Evolutionary conservation across 2,888 invertebrate genomes (phyloP).

Genomic region (Cephus spinipes): DNA sequence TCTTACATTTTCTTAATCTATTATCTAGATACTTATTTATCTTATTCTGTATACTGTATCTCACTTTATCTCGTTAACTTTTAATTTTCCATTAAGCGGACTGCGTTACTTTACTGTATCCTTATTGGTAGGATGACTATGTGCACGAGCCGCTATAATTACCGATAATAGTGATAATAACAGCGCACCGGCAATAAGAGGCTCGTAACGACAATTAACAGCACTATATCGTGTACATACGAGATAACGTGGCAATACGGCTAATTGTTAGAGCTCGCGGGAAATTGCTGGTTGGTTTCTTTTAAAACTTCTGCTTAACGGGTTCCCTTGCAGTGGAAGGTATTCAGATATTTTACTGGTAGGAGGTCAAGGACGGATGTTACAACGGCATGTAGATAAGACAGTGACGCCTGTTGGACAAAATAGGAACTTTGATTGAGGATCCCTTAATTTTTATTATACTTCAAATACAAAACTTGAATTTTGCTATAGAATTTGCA

Average conservation of each 20-base stretch:
- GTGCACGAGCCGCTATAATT: constrained; percentile 41
- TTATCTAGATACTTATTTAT: background rate
- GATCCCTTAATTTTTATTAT: background rate
- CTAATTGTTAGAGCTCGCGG: constrained; percentile 26
- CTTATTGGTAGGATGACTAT: background rate
- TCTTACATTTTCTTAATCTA: background rate
- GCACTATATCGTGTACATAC: constrained; percentile 20
- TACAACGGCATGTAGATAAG: background rate
- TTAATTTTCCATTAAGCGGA: background rate
- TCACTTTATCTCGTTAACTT: background rate
- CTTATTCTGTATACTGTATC: background rate
- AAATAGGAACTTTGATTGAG: background rate
- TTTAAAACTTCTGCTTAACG: background rate
- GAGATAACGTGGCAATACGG: constrained; percentile 23
- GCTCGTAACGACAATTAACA: constrained; percentile 40
- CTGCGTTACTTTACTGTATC: background rate
- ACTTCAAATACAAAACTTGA: background rate
- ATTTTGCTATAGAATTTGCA: background rate
- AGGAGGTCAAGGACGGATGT: background rate
- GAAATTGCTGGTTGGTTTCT: constrained; percentile 23
- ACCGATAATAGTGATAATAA: constrained; percentile 52
- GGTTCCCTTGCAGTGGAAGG: background rate
- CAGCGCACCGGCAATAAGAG: constrained; percentile 31
- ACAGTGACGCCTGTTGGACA: background rate
- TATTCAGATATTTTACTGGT: background rate